A percentile compares a stretch with the other conserved stretches of the same genome.
phyloP scores from a whole-genome alignment of 2,888 invertebrate species.

The Pharmacophagus antenor region DNA sequence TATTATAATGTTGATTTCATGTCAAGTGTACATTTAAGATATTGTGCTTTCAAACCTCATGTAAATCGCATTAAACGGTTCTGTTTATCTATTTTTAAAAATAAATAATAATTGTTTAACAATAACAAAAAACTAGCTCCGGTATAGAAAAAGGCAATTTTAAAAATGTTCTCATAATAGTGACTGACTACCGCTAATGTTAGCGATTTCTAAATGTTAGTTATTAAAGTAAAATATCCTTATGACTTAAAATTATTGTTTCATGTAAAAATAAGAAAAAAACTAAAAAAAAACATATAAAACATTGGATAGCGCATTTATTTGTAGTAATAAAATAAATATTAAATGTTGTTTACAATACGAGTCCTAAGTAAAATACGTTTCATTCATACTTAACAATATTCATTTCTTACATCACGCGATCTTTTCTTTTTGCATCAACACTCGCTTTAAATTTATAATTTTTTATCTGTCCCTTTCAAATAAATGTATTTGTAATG shows the following conservation, averaged over 20 bases:
- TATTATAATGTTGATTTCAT: background rate
- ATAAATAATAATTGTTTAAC: background rate
- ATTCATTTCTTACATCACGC: background rate
- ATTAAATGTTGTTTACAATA: conserved; percentile 44
- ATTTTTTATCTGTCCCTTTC: background rate
- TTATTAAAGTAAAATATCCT: conserved; percentile 31
- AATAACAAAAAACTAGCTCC: background rate
- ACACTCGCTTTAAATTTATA: background rate
- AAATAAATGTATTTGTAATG: background rate
- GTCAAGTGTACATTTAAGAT: background rate
- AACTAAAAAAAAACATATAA: conserved; percentile 28
- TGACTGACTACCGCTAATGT: conserved; percentile 38
- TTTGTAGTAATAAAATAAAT: conserved; percentile 42
- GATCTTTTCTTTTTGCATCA: background rate
- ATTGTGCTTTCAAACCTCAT: background rate
- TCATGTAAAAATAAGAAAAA: conserved; percentile 24
- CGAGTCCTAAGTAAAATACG: background rate
- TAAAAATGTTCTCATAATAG: conserved; percentile 28
- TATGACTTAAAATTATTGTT: conserved; percentile 28
- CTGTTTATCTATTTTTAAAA: conserved; percentile 7
- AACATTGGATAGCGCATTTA: conserved; percentile 38
- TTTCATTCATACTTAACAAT: background rate
- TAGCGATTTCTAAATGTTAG: conserved; percentile 44
- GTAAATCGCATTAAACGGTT: background rate
- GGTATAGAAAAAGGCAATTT: conserved; percentile 17